Percentiles rank a stretch among this genome's conserved stretches.
Evolutionary conservation across 2,888 invertebrate species (phyloP).

Genomic region (Lordiphosa fenestrarum): DNA sequence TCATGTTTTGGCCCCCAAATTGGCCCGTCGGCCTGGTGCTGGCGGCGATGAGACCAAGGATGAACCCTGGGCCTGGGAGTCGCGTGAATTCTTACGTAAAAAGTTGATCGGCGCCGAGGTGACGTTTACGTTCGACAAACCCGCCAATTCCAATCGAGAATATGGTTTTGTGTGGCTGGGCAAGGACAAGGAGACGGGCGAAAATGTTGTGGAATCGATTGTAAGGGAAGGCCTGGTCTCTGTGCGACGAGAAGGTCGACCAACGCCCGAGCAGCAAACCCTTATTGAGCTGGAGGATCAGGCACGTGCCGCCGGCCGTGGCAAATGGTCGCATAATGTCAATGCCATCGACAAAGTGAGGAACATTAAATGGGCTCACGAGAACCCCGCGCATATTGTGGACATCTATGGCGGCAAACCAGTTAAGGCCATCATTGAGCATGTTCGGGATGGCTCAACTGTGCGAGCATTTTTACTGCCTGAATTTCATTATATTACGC

Average conservation of each 20-base stretch:
- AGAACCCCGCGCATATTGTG: slow-evolving; percentile 90
- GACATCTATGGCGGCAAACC: slow-evolving; percentile 93
- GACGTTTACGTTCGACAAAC: slow-evolving; percentile 90
- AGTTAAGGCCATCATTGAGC: slow-evolving; percentile 96
- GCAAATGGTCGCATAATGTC: slow-evolving; percentile 85
- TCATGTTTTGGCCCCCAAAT: slow-evolving; percentile 94
- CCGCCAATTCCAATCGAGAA: slow-evolving; percentile 90
- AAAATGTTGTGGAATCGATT: slow-evolving; percentile 93
- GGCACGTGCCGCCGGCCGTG: slow-evolving; percentile 93
- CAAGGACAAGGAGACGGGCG: slow-evolving; percentile 88
- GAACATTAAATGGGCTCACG: slow-evolving; percentile 93
- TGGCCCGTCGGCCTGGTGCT: slow-evolving; percentile 87
- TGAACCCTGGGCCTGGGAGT: slow-evolving; percentile 98
- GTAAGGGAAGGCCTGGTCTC: slow-evolving; percentile 94
- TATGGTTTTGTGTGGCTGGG: slow-evolving; percentile 94
- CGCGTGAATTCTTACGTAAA: slow-evolving; percentile 95
- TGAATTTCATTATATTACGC: slow-evolving; percentile 93
- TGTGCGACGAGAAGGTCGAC: slow-evolving; percentile 86
- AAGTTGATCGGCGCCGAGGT: slow-evolving; percentile 96
- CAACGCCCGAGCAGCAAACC: slow-evolving; percentile 85
- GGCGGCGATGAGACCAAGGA: slow-evolving; percentile 87
- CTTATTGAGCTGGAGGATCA: slow-evolving; percentile 93
- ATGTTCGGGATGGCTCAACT: slow-evolving; percentile 98
- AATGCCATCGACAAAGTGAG: slow-evolving; percentile 86
- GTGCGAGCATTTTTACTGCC: slow-evolving; percentile 95